phyloP scores from a whole-genome alignment of 2,797 vertebrate genomes.

The Apogon hyalosoma region DNA sequence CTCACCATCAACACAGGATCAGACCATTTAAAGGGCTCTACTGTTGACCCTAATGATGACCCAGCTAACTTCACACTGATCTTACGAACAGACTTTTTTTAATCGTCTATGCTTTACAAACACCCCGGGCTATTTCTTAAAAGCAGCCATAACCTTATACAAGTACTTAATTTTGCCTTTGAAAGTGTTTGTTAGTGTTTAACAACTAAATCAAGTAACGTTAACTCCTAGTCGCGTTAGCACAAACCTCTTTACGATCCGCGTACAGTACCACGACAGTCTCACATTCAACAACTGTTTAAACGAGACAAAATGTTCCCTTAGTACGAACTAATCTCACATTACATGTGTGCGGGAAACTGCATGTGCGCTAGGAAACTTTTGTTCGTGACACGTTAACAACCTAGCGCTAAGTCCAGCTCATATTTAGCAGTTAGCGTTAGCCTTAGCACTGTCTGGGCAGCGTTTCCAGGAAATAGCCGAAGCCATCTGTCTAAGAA shows the following conservation, averaged over 20 bases:
- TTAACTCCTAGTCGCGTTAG: slow-evolving; percentile 5
- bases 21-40: slow-evolving; percentile 38
- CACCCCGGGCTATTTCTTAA: background rate
- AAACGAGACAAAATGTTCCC: background rate
- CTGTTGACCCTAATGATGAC: slow-evolving; percentile 18
- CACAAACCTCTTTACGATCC: background rate
- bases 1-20: background rate
- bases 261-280: background rate
- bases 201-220: background rate
- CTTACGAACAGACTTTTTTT: background rate
- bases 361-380: background rate
- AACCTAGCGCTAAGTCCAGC: slow-evolving; percentile 32
- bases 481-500: slow-evolving; percentile 10
- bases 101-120: no score
- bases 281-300: background rate
- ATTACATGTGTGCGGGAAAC: background rate
- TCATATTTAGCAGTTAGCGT: slow-evolving; percentile 4
- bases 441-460: slow-evolving; percentile 41
- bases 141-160: background rate
- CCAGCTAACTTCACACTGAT: background rate
- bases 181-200: background rate
- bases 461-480: slow-evolving; percentile 68
- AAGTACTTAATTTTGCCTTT: no score
- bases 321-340: background rate
- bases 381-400: background rate